Conservation (phyloP, 1,140 invertebrate species). For the Anastrepha obliqua region DNA sequence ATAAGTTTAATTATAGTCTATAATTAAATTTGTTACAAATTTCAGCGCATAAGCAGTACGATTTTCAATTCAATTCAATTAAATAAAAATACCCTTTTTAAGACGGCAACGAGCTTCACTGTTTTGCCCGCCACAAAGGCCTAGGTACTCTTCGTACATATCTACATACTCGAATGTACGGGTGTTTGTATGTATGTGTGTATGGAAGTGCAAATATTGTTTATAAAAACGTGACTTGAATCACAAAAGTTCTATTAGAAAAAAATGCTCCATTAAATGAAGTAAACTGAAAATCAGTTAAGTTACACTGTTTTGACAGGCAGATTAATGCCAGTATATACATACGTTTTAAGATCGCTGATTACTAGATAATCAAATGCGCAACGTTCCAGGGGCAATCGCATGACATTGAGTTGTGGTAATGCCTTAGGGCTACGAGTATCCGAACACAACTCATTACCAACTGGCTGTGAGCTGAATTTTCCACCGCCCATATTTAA, state of each 20-base stretch:
- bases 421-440: background rate
- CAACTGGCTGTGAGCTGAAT: background rate
- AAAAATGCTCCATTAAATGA: slow-evolving; percentile 39
- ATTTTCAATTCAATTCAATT: background rate
- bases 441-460: background rate
- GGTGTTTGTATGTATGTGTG: no score
- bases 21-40: slow-evolving; percentile 51
- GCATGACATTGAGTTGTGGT: background rate
- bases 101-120: slow-evolving; percentile 3
- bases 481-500: background rate
- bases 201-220: slow-evolving; percentile 13
- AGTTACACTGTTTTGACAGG: slow-evolving; percentile 40
- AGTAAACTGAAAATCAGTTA: slow-evolving; percentile 24
- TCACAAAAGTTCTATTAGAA: slow-evolving; percentile 25
- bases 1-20: slow-evolving; percentile 19
- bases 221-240: slow-evolving; percentile 49
- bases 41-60: slow-evolving; percentile 1
- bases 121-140: background rate
- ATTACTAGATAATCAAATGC: slow-evolving; percentile 25
- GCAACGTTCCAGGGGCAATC: background rate
- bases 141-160: background rate
- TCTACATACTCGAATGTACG: background rate
- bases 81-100: slow-evolving; percentile 33
- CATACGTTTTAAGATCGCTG: background rate
- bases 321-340: background rate